A percentile compares a stretch with the other conserved stretches of the same genome.
These are phyloP conservation scores for Riptortus pedestris DNA, from an alignment of 1,140 invertebrate species.

Conservation along the genomic window DNA sequence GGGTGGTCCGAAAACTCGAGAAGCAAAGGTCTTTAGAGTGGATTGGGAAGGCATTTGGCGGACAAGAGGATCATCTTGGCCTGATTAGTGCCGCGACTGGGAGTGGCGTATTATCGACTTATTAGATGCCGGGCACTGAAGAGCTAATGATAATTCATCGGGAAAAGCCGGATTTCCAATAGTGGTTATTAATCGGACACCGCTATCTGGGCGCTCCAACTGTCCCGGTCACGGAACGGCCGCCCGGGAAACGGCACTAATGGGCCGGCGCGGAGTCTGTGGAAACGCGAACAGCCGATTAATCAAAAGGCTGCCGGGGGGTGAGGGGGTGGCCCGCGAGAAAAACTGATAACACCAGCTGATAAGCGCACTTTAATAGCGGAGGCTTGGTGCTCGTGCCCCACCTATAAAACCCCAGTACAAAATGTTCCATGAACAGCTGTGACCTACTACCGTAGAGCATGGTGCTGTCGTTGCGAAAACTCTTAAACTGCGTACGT, in stretches of 20 bases:
- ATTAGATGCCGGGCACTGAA: not conserved
- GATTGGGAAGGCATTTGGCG: too few relatives aligned
- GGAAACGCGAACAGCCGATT: slow-evolving; percentile 17
- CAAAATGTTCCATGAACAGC: not conserved
- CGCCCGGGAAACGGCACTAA: slow-evolving; percentile 9
- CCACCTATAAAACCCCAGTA: too few relatives aligned
- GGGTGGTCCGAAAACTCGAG: too few relatives aligned
- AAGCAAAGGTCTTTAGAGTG: too few relatives aligned
- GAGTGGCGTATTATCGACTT: not conserved
- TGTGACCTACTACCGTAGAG: not conserved
- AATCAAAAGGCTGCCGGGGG: slow-evolving; percentile 17
- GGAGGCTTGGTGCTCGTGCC: not conserved
- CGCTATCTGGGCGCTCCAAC: not conserved
- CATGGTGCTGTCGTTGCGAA: too few relatives aligned
- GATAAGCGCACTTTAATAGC: slow-evolving; percentile 12
- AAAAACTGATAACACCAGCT: slow-evolving; percentile 11
- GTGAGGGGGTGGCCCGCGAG: too few relatives aligned
- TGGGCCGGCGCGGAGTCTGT: not conserved
- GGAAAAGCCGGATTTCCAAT: slow-evolving; percentile 11
- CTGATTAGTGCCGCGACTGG: too few relatives aligned
- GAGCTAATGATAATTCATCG: slow-evolving; percentile 17
- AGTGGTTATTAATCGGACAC: slow-evolving; percentile 9
- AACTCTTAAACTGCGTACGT: too few relatives aligned
- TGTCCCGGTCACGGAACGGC: slow-evolving; percentile 11
- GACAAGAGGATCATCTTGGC: too few relatives aligned